Evolutionary conservation across 2,888 invertebrate genomes (phyloP).

Genomic region (Gisinianus flammeolus): DNA sequence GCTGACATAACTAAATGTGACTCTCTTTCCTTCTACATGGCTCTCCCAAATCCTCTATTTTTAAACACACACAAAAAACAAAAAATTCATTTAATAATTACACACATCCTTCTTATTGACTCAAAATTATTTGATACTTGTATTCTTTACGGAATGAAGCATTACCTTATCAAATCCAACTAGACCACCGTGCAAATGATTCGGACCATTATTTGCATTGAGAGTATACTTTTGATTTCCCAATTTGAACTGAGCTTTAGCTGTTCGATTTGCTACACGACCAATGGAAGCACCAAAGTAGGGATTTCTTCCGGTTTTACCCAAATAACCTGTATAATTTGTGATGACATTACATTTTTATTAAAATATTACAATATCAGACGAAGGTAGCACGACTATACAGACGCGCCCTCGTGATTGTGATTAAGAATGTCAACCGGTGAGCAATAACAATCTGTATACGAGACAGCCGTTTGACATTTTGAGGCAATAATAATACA

Average conservation of each 20-base stretch:
- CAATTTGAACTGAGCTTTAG: conserved; percentile 73
- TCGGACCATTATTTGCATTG: conserved; percentile 73
- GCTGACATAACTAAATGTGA: conserved; percentile 77
- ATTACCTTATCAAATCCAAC: conserved; percentile 79
- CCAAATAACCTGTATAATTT: conserved; percentile 75
- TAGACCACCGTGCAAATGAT: conserved; percentile 82
- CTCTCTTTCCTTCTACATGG: conserved; percentile 67
- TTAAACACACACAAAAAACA: not conserved
- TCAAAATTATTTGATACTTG: not conserved
- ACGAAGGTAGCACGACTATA: too few relatives aligned
- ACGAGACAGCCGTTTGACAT: not conserved
- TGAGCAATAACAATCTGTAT: not conserved
- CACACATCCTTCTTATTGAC: not conserved
- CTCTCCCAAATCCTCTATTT: conserved; percentile 73
- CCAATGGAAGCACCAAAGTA: conserved; percentile 91
- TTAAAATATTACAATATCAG: too few relatives aligned
- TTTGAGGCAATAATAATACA: not conserved
- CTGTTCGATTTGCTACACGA: conserved; percentile 82
- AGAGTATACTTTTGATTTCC: conserved; percentile 73
- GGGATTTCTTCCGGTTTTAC: conserved; percentile 69
- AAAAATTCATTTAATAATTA: not conserved
- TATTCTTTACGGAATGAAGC: not conserved
- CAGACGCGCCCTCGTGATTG: too few relatives aligned
- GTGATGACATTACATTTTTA: conserved; percentile 32
- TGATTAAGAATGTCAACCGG: too few relatives aligned